Evolutionary conservation across 2,797 vertebrate species (phyloP), one percentile per base, ranked within the genome.

Genomic region (Cebuella pygmaea): DNA sequence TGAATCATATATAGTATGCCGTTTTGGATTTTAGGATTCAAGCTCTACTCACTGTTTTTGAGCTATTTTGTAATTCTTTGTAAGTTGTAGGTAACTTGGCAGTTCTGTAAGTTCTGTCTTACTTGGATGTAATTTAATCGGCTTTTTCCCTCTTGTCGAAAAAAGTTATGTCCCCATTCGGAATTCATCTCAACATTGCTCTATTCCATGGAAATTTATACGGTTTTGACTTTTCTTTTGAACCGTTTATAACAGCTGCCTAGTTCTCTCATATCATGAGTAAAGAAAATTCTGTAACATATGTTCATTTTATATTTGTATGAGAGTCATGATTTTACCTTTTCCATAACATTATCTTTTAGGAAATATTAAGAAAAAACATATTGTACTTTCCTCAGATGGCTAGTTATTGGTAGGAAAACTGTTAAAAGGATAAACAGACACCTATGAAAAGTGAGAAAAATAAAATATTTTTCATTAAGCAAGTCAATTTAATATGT

Each of bases 341-440:
- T 94, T 96, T n/a, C 24, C 48, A 57, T 22, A 75, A 90, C 94
- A 85, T 24, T 46, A 22, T 76, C 52, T 95, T 95, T 81, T 94
- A 89, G 76, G 27, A 85, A 20, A 78, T 14, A 81, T 6, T 84
- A 90, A 24, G 19, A 94, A 79, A 44, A 86, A 79, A 91, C 39
- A 87, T 64, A 76, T 80, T 50, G 55, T 33, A 44, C 19, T 91
- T 88, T 93, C 39, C 7, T 78, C 20, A n/a, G 61, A 76, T 84
- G 19, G 15, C 33, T 78, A 88, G 33, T 64, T 90, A 57, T 44
- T 48, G 44, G 14, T 74, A 82, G 72, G 64, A 88, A 86, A 82
- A 74, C 82, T 41, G 1, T 15, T 46, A 91, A 79, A 80, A 67
- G 15, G 15, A 39, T 75, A 70, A 88, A 52, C 4, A 67, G 57